A percentile compares a stretch with the other conserved stretches of the same genome.
These are phyloP conservation scores for Nycticryphes semicollaris DNA, from an alignment of 2,113 vertebrate genomes.

Conservation along the genomic window DNA sequence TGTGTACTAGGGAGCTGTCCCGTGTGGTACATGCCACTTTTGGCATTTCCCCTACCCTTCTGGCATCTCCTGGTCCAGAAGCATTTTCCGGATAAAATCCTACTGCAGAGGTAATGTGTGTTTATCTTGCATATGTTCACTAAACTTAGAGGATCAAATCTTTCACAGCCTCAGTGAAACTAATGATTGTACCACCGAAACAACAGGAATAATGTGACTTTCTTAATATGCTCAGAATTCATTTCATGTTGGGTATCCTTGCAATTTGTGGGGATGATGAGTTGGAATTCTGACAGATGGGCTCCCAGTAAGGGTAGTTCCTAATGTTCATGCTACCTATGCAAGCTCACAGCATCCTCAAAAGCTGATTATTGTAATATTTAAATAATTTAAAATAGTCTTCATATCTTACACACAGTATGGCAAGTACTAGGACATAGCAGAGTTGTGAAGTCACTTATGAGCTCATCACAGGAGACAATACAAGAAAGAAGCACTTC, in stretches of 20 bases:
- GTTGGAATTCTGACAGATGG: background rate
- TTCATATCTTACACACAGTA: background rate
- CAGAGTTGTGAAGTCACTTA: background rate
- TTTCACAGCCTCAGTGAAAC: background rate
- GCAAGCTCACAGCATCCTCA: background rate
- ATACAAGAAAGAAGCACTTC: background rate
- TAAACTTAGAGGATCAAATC: background rate
- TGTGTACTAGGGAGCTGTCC: background rate
- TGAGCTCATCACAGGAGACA: background rate
- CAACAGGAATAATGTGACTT: background rate
- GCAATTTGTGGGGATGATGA: background rate
- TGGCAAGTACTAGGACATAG: background rate
- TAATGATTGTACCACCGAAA: background rate
- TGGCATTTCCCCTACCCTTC: background rate
- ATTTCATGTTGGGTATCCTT: background rate
- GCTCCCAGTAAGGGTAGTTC: background rate
- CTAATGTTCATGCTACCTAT: background rate
- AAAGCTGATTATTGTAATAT: background rate
- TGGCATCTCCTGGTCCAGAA: background rate
- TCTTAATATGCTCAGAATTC: background rate
- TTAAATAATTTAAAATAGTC: background rate
- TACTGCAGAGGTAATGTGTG: background rate
- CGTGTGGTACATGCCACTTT: accelerated
- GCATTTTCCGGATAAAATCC: background rate
- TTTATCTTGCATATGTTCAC: background rate